A percentile compares a stretch with the other conserved stretches of the same genome.
Conservation (phyloP, 2,797 vertebrate species). For the Pipistrellus kuhlii region DNA sequence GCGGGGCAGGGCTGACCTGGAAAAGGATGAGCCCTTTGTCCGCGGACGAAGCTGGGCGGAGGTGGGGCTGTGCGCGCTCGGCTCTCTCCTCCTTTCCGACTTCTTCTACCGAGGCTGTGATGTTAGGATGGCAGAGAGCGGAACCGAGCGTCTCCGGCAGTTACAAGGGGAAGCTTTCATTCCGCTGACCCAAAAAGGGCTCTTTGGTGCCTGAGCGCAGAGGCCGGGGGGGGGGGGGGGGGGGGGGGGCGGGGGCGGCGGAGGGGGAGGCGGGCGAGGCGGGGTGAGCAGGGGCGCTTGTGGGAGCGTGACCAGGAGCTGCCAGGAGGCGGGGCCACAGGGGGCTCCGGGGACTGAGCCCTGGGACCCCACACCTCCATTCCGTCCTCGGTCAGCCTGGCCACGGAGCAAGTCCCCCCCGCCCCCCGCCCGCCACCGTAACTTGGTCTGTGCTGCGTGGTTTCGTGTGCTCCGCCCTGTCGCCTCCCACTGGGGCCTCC, state of each 20-base stretch:
- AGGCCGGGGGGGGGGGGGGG: not conserved
- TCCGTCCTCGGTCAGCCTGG: not conserved
- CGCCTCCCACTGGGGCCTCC: no score
- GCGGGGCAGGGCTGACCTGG: not conserved
- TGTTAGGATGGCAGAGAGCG: not conserved
- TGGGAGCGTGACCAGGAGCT: not conserved
- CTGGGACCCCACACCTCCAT: not conserved
- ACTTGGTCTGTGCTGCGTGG: not conserved
- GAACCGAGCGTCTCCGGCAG: not conserved
- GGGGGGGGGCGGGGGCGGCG: not conserved
- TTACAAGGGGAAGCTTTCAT: conserved; percentile 23
- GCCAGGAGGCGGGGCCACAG: not conserved
- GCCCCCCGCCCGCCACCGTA: fast-evolving
- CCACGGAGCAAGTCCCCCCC: fast-evolving
- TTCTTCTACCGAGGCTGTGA: not conserved
- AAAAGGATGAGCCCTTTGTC: not conserved
- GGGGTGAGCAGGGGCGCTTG: not conserved
- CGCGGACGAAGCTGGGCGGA: fast-evolving
- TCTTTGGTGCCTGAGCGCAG: not conserved
- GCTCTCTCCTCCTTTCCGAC: not conserved
- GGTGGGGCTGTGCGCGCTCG: fast-evolving
- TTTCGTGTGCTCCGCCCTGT: fast-evolving
- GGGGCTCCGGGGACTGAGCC: not conserved
- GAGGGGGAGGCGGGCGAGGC: no score
- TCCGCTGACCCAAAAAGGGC: not conserved